These are phyloP conservation scores for Columba livia DNA, from an alignment of 2,113 vertebrate species.

Conservation along the genomic window DNA sequence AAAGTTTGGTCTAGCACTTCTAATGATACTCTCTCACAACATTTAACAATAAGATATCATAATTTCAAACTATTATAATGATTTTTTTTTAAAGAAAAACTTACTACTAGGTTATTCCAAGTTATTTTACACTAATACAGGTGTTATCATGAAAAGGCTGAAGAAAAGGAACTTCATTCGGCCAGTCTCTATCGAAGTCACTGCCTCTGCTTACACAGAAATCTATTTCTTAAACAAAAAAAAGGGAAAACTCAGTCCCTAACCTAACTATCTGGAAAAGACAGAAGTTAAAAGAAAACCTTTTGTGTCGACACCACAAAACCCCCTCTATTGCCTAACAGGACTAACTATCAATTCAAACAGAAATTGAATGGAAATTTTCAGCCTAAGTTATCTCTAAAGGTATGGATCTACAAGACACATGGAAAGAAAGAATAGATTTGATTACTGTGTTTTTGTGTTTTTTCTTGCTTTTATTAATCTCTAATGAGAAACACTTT, in stretches of 20 bases:
- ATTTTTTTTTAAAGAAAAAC: not conserved
- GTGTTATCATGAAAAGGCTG: not conserved
- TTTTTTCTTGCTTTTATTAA: not conserved
- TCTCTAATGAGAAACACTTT: not conserved
- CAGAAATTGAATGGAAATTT: not conserved
- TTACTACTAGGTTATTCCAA: not conserved
- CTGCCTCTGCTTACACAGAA: not conserved
- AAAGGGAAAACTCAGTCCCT: not conserved
- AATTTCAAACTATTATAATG: not conserved
- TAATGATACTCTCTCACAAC: not conserved
- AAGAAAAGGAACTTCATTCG: not conserved
- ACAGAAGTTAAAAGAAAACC: not conserved
- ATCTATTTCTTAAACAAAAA: not conserved
- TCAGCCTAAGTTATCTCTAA: not conserved
- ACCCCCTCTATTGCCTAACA: accelerated
- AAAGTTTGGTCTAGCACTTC: not conserved
- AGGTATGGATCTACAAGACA: not conserved
- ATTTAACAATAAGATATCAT: not conserved
- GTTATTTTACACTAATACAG: not conserved
- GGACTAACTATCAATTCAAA: not conserved
- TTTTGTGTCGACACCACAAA: not conserved
- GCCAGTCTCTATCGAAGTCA: not conserved
- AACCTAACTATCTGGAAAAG: not conserved
- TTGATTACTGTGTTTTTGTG: accelerated
- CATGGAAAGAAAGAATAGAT: not conserved